These are phyloP conservation scores for Pogona vitticeps DNA, from an alignment of 2,113 vertebrate genomes.

Conservation along the genomic window DNA sequence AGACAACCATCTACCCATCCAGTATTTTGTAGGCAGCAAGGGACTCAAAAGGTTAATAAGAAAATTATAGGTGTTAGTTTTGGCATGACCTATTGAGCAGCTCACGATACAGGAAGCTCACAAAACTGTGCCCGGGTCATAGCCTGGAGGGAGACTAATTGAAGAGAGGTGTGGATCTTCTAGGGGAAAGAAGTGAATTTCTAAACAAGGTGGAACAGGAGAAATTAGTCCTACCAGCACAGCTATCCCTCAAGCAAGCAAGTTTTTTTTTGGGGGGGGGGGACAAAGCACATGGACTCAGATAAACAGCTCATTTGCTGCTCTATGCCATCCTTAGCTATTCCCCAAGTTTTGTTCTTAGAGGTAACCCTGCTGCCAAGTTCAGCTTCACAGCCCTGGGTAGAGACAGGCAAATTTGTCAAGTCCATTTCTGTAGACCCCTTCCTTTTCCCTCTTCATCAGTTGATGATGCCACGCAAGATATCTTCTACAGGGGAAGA, in stretches of 20 bases:
- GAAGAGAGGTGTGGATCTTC: not conserved
- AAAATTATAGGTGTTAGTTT: conserved; percentile 12
- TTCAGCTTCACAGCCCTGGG: not conserved
- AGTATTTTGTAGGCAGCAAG: not conserved
- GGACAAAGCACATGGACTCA: not conserved
- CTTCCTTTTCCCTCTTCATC: not conserved
- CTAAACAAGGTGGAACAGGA: not conserved
- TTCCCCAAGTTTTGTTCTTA: not conserved
- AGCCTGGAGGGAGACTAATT: not conserved
- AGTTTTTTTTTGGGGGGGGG: no score
- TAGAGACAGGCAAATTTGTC: no score
- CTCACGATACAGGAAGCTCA: not conserved
- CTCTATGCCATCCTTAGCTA: not conserved
- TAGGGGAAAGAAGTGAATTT: not conserved
- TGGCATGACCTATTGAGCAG: not conserved
- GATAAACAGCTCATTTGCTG: not conserved
- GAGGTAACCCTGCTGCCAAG: not conserved
- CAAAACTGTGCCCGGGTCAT: not conserved
- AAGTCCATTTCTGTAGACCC: not conserved
- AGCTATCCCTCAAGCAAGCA: not conserved
- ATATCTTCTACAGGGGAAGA: not conserved
- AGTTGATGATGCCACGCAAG: not conserved
- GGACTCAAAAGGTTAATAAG: conserved; percentile 12
- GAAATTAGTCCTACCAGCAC: not conserved
- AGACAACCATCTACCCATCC: not conserved